phyloP scores from a whole-genome alignment of 2,888 invertebrate genomes.

The Parascotia fuliginaria region DNA sequence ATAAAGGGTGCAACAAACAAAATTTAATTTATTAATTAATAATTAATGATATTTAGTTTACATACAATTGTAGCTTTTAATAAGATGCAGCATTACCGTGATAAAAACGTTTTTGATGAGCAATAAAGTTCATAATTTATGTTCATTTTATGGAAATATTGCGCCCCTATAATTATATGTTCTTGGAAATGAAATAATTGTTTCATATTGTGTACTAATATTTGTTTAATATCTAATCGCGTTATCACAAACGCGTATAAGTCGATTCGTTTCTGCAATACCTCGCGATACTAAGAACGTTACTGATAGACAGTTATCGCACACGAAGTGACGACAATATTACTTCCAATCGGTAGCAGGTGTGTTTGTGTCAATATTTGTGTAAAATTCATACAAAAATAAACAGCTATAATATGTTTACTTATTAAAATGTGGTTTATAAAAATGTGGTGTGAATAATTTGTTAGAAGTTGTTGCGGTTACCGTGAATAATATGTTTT shows the following conservation, averaged over 20 bases:
- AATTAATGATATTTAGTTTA: no score
- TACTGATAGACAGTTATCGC: slow-evolving; percentile 11
- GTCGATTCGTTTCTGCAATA: slow-evolving; percentile 18
- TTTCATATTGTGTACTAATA: slow-evolving; percentile 1
- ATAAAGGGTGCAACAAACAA: no score
- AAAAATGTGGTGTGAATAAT: no score
- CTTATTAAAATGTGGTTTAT: no score
- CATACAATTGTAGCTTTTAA: background rate
- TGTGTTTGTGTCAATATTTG: background rate
- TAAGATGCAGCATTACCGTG: background rate
- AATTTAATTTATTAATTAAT: no score
- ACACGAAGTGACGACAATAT: slow-evolving; percentile 7
- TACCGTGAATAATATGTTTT: no score
- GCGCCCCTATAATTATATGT: background rate
- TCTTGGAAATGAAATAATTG: background rate
- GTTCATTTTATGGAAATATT: background rate
- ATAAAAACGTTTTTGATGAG: background rate
- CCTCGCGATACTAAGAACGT: background rate
- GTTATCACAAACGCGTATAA: slow-evolving; percentile 15
- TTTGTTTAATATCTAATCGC: slow-evolving; percentile 21
- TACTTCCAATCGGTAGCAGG: background rate
- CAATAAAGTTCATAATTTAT: background rate
- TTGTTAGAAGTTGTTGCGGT: no score
- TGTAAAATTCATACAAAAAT: background rate
- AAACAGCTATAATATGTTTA: background rate